phyloP scores from a whole-genome alignment of 2,113 vertebrate species.

The Tylochromis polylepis region DNA sequence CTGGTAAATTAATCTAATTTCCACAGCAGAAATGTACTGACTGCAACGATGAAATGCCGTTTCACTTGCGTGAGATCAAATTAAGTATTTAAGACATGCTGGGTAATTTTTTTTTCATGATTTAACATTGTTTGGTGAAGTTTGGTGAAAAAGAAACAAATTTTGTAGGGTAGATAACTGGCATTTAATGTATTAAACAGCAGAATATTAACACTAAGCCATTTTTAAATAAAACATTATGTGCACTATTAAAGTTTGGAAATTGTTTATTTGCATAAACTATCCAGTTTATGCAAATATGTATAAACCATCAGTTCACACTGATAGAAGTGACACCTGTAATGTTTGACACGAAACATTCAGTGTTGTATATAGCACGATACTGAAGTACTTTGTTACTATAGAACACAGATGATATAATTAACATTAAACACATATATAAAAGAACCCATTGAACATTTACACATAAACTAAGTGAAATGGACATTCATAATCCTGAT shows the following conservation, averaged over 20 bases:
- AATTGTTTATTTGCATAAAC: background rate
- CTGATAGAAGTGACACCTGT: background rate
- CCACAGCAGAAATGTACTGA: background rate
- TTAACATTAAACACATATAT: background rate
- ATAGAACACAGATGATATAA: background rate
- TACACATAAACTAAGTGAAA: background rate
- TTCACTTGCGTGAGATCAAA: background rate
- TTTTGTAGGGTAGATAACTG: background rate
- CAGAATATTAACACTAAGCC: background rate
- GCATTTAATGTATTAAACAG: background rate
- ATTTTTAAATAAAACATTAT: background rate
- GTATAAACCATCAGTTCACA: background rate
- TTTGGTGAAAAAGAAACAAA: background rate
- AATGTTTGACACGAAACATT: background rate
- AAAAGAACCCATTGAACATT: background rate
- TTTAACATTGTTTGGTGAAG: background rate
- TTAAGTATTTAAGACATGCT: background rate
- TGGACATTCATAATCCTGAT: background rate
- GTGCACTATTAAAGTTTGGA: background rate
- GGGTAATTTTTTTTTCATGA: background rate
- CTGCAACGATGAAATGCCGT: background rate
- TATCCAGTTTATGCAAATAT: background rate
- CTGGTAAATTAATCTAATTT: background rate
- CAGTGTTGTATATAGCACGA: background rate
- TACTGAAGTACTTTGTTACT: background rate